A percentile compares a stretch with the other conserved stretches of the same genome.
phyloP scores from a whole-genome alignment of 2,888 invertebrate species.

The Trypoxylon attenuatum region DNA sequence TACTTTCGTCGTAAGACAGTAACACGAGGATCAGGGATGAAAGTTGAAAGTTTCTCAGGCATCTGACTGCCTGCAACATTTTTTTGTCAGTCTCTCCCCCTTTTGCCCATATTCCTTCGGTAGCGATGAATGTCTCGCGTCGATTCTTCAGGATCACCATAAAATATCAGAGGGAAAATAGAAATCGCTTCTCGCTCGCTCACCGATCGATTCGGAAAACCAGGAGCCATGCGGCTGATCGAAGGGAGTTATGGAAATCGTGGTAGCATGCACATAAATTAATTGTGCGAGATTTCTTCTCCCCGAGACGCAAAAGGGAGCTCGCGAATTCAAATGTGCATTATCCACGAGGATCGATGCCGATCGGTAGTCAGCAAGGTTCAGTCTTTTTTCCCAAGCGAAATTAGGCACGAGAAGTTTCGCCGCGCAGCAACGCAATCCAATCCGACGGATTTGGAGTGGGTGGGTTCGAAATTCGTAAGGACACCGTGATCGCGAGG shows the following conservation, averaged over 20 bases:
- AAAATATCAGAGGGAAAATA: neutral
- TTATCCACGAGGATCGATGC: too few species aligned
- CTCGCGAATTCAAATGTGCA: neutral
- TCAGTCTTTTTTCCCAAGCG: neutral
- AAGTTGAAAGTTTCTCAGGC: constrained; percentile 44
- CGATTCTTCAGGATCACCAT: constrained; percentile 37
- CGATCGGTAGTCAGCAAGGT: neutral
- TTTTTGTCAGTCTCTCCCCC: constrained; percentile 23
- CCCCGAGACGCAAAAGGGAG: too few species aligned
- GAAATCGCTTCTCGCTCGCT: neutral
- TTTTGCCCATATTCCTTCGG: neutral
- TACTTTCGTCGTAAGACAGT: constrained; percentile 27
- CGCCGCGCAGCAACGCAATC: constrained; percentile 29
- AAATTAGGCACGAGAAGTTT: constrained; percentile 16
- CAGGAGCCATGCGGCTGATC: neutral
- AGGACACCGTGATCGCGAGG: constrained; percentile 50
- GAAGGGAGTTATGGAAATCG: too few species aligned
- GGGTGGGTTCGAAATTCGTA: constrained; percentile 56
- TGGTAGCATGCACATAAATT: neutral
- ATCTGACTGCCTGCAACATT: constrained; percentile 32
- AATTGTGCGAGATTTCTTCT: neutral
- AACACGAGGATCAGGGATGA: constrained; percentile 38
- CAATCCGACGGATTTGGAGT: constrained; percentile 43
- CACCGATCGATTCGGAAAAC: neutral
- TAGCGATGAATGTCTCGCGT: constrained; percentile 26